Percentiles rank a stretch among this genome's conserved stretches.
Conservation (phyloP, 1,140 invertebrate species). For the Drosophila bipectinata region DNA sequence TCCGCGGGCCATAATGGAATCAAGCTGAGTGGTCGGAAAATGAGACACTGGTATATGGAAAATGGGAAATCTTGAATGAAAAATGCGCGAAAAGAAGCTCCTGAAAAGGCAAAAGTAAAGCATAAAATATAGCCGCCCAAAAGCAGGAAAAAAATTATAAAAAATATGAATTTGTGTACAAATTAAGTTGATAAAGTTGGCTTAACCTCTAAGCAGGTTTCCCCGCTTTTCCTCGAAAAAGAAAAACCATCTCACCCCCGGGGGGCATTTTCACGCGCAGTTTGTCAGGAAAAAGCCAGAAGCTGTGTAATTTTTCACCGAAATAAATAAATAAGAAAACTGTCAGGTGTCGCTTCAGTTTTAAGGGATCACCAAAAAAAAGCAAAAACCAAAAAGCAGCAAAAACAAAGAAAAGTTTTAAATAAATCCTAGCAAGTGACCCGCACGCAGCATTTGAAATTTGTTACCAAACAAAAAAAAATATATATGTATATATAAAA, state of each 20-base stretch:
- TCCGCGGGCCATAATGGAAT: conserved; percentile 46
- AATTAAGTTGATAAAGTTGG: conserved; percentile 69
- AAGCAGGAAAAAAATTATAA: conserved; percentile 16
- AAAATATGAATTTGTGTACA: conserved; percentile 58
- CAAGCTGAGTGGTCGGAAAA: neutral
- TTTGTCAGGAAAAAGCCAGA: conserved; percentile 19
- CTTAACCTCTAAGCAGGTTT: conserved; percentile 25
- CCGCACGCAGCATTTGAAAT: conserved; percentile 31
- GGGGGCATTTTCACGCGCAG: conserved; percentile 33
- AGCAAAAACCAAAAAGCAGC: too few species aligned
- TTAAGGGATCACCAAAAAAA: neutral
- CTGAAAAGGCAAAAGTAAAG: conserved; percentile 7
- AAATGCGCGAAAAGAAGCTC: neutral
- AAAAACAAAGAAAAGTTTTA: conserved; percentile 20
- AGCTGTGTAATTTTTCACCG: conserved; percentile 48
- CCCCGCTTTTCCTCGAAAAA: neutral
- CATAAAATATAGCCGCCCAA: neutral
- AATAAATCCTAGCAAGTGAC: conserved; percentile 29
- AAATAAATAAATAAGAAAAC: conserved; percentile 59
- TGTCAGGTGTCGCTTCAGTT: conserved; percentile 45
- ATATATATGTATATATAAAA: neutral
- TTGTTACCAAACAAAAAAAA: conserved; percentile 19
- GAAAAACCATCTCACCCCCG: neutral
- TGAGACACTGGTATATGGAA: neutral
- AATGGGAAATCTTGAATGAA: conserved; percentile 30